Conservation (phyloP, 2,888 invertebrate genomes). For the Petrolisthes manimaculis region DNA sequence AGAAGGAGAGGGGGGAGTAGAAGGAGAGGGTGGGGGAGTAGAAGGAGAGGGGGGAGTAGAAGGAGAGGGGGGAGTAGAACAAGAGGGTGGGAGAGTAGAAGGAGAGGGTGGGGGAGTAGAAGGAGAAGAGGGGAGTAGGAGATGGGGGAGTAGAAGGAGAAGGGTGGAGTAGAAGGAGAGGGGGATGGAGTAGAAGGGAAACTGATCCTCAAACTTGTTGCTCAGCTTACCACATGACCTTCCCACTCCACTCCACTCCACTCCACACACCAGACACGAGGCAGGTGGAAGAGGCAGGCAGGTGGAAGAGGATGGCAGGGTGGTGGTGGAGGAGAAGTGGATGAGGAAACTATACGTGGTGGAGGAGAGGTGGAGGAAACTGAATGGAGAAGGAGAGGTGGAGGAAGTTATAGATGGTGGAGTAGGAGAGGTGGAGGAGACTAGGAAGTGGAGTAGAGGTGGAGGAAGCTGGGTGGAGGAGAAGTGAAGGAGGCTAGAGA, state of each 20-base stretch:
- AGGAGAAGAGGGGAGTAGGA: background rate
- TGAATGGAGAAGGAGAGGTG: no score
- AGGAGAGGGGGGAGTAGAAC: background rate
- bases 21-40: no score
- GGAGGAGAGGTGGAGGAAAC: no score
- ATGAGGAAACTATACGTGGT: no score
- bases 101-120: background rate
- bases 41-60: no score
- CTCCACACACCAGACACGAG: no score
- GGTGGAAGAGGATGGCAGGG: no score
- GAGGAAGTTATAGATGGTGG: background rate
- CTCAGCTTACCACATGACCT: no score
- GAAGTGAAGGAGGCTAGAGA: background rate
- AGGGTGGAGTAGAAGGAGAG: background rate
- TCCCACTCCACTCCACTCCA: no score
- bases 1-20: background rate
- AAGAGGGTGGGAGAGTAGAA: background rate
- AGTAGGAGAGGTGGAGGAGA: background rate
- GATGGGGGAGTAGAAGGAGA: background rate
- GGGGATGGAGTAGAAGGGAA: background rate
- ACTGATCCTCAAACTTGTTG: no score
- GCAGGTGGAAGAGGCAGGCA: no score
- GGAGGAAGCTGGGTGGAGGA: background rate
- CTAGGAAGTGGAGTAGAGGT: background rate
- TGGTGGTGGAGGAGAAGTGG: no score